Evolutionary conservation across 2,797 vertebrate species (phyloP), one percentile per base, ranked within the genome.

Genomic region (Microhierax caerulescens): DNA sequence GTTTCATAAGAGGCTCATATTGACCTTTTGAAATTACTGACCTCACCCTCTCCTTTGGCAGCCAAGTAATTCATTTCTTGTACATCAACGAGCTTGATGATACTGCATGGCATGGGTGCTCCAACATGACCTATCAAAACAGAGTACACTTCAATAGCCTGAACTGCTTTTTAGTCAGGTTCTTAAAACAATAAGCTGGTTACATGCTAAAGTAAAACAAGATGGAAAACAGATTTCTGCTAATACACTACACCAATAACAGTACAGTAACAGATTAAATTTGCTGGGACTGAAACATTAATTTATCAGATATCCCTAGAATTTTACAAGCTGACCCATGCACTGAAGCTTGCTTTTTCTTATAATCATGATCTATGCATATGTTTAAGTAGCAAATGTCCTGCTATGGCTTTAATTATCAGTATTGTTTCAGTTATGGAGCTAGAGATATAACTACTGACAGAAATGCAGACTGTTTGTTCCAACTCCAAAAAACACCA

Each of bases 41-140:
- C 99, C 98, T 99, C 99, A 60, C 99, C 99, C 94, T 99, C 99
- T 45, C 99, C 99, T 60, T 98, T 99, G 80, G 98, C 97, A 88
- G 99, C 98, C 76, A 98, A 97, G 93, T 99, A 99, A 97, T 99
- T 99, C 99, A 99, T 99, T 93, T 99, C 99, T 92, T 98, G 97
- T 74, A 99, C 99, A 89, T 99, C 99, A 85, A 99, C 98, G 91
- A 99, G 98, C 97, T 99, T 99, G 75, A 99, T 12, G 10, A 88
- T 8, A 85, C 97, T 99, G 97, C 99, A 99, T 67, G 99, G 99
- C 98, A 99, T 98, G 3, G 99, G 99, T 43, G 99, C 96, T 54
- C 99, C 99, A 12, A 99, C 99, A 2, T 99, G 99, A 96, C 99
- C 99, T 99, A 51, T 50, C 27, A 57, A 61, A 61, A 78, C 0